These are phyloP conservation scores for Oceanites oceanicus DNA, from an alignment of 2,113 vertebrate genomes.

Conservation along the genomic window DNA sequence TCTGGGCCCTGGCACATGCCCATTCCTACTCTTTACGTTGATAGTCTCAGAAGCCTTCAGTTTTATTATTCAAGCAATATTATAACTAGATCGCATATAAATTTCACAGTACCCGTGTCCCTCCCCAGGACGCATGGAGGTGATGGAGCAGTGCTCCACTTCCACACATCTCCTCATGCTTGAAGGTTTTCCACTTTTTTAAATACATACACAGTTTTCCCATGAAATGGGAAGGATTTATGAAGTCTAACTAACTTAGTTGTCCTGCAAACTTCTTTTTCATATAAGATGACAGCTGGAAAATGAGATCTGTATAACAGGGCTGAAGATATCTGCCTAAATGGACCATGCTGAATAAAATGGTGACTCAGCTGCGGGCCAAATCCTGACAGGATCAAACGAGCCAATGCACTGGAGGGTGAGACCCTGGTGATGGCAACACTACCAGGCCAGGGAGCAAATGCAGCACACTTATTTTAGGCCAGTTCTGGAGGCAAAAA, in stretches of 20 bases:
- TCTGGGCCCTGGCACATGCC: background rate
- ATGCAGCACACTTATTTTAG: background rate
- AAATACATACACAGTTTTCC: background rate
- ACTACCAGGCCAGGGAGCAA: background rate
- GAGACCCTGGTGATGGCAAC: background rate
- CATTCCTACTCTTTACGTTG: background rate
- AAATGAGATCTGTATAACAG: background rate
- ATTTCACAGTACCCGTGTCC: background rate
- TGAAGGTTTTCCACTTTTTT: background rate
- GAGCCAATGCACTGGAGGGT: background rate
- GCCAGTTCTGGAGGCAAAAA: background rate
- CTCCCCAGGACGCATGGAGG: background rate
- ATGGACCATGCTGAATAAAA: background rate
- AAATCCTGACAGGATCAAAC: background rate
- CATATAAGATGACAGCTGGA: background rate
- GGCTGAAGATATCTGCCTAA: background rate
- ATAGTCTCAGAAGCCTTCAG: background rate
- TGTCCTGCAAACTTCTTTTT: background rate
- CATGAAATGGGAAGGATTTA: background rate
- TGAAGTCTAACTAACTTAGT: background rate
- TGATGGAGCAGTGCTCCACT: background rate
- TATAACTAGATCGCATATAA: background rate
- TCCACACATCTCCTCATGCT: background rate
- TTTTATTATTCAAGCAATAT: background rate
- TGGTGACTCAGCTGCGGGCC: background rate